These are phyloP conservation scores for Sceloporus tristichus DNA, from an alignment of 2,113 vertebrate species.

Conservation along the genomic window DNA sequence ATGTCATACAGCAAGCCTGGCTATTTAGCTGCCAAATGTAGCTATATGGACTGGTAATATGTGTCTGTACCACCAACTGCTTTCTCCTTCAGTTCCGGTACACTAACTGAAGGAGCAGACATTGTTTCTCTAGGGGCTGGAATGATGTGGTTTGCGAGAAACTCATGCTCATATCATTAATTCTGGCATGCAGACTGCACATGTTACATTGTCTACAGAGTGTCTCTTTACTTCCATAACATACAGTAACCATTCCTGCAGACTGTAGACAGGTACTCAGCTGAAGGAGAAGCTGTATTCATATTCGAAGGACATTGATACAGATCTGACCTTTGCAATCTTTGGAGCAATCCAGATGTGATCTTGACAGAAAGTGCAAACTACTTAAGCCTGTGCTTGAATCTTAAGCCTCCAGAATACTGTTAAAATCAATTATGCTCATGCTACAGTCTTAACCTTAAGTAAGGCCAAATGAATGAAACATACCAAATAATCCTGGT, in stretches of 20 bases:
- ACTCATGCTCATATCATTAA: not conserved
- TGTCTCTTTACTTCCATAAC: not conserved
- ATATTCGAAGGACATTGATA: not conserved
- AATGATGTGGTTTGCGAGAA: not conserved
- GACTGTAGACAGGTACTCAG: not conserved
- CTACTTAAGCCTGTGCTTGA: not conserved
- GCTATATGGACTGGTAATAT: conserved; percentile 10
- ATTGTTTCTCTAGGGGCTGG: not conserved
- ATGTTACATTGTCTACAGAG: not conserved
- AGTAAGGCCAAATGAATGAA: not conserved
- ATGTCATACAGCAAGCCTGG: not conserved
- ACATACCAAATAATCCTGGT: not conserved
- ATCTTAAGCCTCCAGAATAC: not conserved
- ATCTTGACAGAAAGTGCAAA: not conserved
- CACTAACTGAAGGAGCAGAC: not conserved
- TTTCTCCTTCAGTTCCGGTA: not conserved
- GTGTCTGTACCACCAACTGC: conserved; percentile 6
- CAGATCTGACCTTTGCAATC: not conserved
- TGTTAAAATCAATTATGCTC: not conserved
- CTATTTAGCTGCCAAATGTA: conserved; percentile 5
- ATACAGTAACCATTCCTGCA: not conserved
- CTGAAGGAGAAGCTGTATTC: not conserved
- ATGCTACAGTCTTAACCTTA: not conserved
- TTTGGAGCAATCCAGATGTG: not conserved
- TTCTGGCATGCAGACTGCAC: not conserved